phyloP scores from a whole-genome alignment of 2,797 vertebrate species.

The Sarcoramphus papa region DNA sequence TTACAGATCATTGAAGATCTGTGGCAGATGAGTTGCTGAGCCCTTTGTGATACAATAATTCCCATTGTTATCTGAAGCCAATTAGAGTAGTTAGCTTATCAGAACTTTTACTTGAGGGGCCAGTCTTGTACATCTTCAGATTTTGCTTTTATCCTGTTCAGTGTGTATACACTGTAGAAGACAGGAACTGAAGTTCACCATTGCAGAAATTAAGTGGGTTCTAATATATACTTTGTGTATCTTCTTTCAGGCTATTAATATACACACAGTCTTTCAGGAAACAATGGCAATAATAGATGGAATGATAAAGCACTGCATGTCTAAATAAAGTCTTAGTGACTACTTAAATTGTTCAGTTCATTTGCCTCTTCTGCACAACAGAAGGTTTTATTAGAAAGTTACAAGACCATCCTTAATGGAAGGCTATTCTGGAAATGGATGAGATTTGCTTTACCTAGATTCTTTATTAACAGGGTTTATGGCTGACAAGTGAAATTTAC shows the following conservation, averaged over 20 bases:
- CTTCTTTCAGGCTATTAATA: not conserved
- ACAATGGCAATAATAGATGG: not conserved
- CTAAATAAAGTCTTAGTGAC: not conserved
- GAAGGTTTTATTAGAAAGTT: not conserved
- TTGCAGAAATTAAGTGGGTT: not conserved
- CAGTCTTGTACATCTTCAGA: not conserved
- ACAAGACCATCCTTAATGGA: not conserved
- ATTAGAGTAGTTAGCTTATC: not conserved
- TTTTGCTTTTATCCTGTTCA: not conserved
- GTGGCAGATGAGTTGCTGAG: not conserved
- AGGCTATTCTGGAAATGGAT: not conserved
- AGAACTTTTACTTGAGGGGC: not conserved
- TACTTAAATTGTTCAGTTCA: not conserved
- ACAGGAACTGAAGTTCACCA: not conserved
- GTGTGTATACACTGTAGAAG: not conserved
- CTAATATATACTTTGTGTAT: not conserved
- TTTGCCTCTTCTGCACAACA: not conserved
- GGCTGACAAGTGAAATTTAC: not conserved
- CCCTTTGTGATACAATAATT: not conserved
- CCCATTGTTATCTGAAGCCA: not conserved
- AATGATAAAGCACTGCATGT: not conserved
- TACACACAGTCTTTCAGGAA: not conserved
- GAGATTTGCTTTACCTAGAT: not conserved
- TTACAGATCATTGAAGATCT: not conserved
- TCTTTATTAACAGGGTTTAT: not conserved